phyloP scores from a whole-genome alignment of 2,797 vertebrate species.

The Miichthys miiuy region DNA sequence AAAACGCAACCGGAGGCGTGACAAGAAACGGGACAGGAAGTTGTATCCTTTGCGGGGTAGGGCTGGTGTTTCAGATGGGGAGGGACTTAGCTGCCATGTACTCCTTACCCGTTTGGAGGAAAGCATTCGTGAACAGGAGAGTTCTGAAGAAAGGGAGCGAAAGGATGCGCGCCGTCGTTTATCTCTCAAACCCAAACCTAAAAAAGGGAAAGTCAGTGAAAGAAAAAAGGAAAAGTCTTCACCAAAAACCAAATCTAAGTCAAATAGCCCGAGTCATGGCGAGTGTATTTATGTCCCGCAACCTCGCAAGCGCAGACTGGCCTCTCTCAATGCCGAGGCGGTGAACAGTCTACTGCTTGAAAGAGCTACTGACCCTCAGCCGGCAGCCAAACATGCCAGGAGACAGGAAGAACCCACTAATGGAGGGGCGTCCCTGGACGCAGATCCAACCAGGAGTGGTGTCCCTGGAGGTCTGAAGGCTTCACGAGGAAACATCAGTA shows the following conservation, averaged over 20 bases:
- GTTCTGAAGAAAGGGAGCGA: constrained; percentile 35
- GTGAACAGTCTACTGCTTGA: constrained; percentile 96
- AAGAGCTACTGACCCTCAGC: constrained; percentile 83
- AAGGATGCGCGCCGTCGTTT: constrained; percentile 31
- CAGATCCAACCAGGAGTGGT: constrained; percentile 56
- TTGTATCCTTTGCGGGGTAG: constrained; percentile 92
- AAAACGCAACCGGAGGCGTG: constrained; percentile 59
- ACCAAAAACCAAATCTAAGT: constrained; percentile 75
- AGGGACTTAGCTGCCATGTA: constrained; percentile 92
- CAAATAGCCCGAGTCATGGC: constrained; percentile 21
- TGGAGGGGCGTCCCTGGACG: constrained; percentile 61
- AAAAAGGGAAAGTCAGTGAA: constrained; percentile 65
- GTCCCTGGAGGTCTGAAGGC: constrained; percentile 57
- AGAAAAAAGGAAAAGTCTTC: constrained; percentile 53
- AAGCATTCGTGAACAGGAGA: constrained; percentile 56
- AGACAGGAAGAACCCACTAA: constrained; percentile 77
- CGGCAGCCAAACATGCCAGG: constrained; percentile 76
- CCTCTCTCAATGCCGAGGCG: constrained; percentile 96
- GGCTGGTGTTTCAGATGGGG: constrained; percentile 81
- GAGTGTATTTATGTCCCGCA: constrained; percentile 72
- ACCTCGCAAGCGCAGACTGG: constrained; percentile 94
- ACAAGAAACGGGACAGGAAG: constrained; percentile 85
- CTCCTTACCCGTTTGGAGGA: constrained; percentile 92
- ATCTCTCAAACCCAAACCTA: constrained; percentile 60
- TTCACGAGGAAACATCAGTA: constrained; percentile 46